A percentile compares a stretch with the other conserved stretches of the same genome.
Evolutionary conservation across 1,140 invertebrate genomes (phyloP).

Genomic region (Matsumurasca onukii): DNA sequence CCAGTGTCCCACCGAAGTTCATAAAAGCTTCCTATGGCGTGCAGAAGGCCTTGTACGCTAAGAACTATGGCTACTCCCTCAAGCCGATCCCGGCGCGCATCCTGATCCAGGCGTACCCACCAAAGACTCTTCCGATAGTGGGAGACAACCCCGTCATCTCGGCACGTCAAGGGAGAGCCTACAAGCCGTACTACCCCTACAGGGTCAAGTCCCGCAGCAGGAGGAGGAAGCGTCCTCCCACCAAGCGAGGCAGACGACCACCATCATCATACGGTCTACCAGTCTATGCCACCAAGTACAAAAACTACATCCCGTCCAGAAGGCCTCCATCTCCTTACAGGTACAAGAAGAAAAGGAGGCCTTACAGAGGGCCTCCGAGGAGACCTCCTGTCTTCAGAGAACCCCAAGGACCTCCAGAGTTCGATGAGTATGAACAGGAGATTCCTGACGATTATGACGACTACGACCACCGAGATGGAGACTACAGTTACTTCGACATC

Average conservation of each 20-base stretch:
- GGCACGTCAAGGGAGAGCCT: background rate
- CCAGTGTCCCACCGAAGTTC: conserved; percentile 31
- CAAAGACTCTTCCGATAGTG: background rate
- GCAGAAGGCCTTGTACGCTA: conserved; percentile 26
- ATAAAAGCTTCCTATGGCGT: conserved; percentile 25
- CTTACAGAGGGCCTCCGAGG: background rate
- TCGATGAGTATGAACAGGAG: conserved; percentile 30
- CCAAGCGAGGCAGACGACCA: background rate
- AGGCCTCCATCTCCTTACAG: conserved; percentile 18
- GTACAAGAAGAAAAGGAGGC: conserved; percentile 30
- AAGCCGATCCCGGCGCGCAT: conserved; percentile 16
- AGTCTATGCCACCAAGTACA: conserved; percentile 25
- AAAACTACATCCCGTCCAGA: conserved; percentile 23
- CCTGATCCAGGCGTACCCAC: background rate
- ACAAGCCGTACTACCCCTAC: background rate
- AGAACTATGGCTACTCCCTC: conserved; percentile 18
- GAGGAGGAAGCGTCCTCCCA: background rate
- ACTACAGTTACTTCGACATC: conserved; percentile 17
- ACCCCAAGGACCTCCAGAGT: background rate
- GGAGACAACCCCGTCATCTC: background rate
- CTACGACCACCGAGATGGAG: conserved; percentile 9
- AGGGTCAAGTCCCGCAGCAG: background rate
- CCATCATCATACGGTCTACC: conserved; percentile 22
- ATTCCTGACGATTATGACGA: conserved; percentile 25
- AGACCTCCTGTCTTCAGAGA: conserved; percentile 15